phyloP scores from a whole-genome alignment of 1,140 invertebrate genomes.

The Rhagoletis pomonella region DNA sequence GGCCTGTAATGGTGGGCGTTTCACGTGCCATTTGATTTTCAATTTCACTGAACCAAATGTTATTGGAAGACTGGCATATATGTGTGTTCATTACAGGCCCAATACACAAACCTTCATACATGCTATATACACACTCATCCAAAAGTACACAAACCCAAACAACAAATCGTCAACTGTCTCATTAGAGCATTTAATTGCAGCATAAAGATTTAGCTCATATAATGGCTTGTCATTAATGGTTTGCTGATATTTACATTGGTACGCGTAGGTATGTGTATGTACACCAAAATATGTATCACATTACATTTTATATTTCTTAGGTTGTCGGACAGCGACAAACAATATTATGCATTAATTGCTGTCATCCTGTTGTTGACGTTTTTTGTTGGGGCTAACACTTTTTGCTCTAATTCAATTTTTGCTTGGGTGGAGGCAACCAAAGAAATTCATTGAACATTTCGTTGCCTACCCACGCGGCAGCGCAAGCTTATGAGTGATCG shows the following conservation, averaged over 20 bases:
- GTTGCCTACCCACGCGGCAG: conserved; percentile 7
- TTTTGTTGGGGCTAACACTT: neutral
- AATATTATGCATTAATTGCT: conserved; percentile 42
- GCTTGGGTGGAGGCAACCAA: conserved; percentile 1
- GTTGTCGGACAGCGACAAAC: neutral
- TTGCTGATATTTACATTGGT: no score
- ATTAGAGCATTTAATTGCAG: conserved; percentile 31
- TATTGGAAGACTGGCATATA: no score
- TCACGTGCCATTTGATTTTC: neutral
- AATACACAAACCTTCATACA: no score
- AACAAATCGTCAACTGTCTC: conserved; percentile 9
- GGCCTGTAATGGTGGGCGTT: neutral
- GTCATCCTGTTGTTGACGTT: conserved; percentile 19
- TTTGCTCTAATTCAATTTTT: conserved; percentile 9
- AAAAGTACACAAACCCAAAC: no score
- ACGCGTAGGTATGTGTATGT: no score
- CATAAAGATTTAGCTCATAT: neutral
- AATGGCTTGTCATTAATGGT: neutral
- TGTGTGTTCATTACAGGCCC: no score
- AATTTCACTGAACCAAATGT: no score
- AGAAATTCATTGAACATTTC: neutral
- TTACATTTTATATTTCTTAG: neutral
- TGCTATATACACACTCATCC: no score
- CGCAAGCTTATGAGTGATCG: neutral
- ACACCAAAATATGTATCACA: neutral